Evolutionary conservation across 1,140 invertebrate genomes (phyloP), one percentile per base, ranked within the genome.

Genomic region (Heliothis subflexa): DNA sequence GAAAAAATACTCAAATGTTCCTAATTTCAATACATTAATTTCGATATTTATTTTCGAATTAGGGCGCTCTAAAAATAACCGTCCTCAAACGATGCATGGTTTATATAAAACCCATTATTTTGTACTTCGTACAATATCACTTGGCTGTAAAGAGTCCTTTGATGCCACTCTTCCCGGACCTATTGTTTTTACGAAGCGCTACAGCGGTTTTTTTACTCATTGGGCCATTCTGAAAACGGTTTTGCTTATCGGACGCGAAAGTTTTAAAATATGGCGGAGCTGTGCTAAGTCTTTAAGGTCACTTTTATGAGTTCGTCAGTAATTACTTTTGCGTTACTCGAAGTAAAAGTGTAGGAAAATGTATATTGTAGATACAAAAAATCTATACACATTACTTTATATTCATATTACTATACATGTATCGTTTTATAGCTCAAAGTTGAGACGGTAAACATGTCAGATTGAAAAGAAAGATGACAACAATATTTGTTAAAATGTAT

Each of bases 221-320:
- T 14, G 45, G 47, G 2, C 33, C 3, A 16, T 68, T 50, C 45
- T 25, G 11, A 25, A 64, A 28, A 68, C 5, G 11, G 12, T 2
- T 9, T 1, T 16, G n/a, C 28, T 72, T 55, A 55, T 72, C 70
- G n/a, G 52, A 72, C n/a, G 10, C 25, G 7, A 33, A 72, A 72
- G 50, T 72, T 72, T 18, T 33, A 72, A 72, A 57, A 57, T 72
- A 72, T 57, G 25, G 52, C 33, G 70, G 21, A 72, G 45, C 52
- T n/a, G n/a, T 14, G 70, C 16, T 18, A 72, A 72, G 70, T 57
- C 28, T 55, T 72, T 72, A 21, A 57, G 52, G 64, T 57, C 50
- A 45, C 52, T 55, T 72, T 72, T 72, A 72, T 57, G 54, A 57
- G 3, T 64, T 45, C 12, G 40, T 47, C 47, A 12, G 9, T 47